phyloP scores from a whole-genome alignment of 2,113 vertebrate genomes.

The Spea bombifrons region DNA sequence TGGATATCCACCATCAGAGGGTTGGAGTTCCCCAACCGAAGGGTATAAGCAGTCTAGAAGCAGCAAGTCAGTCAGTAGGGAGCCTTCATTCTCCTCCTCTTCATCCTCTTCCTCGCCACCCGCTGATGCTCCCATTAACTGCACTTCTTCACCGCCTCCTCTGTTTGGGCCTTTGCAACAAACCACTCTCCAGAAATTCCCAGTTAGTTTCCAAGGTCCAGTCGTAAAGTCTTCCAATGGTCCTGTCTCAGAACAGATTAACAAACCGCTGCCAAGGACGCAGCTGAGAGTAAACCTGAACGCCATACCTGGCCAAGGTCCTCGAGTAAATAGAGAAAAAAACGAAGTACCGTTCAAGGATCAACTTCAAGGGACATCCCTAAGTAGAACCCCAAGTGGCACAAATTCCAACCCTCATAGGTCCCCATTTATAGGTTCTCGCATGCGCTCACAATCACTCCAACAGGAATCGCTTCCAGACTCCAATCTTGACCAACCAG shows the following conservation, averaged over 20 bases:
- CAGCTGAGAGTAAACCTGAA: slow-evolving; percentile 52
- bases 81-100: slow-evolving; percentile 51
- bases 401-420: not conserved
- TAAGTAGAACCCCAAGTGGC: slow-evolving; percentile 46
- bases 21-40: slow-evolving; percentile 53
- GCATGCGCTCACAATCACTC: not conserved
- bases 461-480: slow-evolving; percentile 6
- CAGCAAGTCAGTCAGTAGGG: slow-evolving; percentile 50
- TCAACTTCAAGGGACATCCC: slow-evolving; percentile 21
- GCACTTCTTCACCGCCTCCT: slow-evolving; percentile 42
- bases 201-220: slow-evolving; percentile 60
- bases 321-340: slow-evolving; percentile 51
- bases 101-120: slow-evolving; percentile 29
- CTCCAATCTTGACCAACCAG: not conserved
- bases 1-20: slow-evolving; percentile 47
- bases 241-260: not conserved
- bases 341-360: not conserved
- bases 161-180: slow-evolving; percentile 57
- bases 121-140: slow-evolving; percentile 9
- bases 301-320: slow-evolving; percentile 49
- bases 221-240: slow-evolving; percentile 46
- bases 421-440: not conserved
- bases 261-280: not conserved
- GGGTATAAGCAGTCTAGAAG: slow-evolving; percentile 43
- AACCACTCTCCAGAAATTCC: slow-evolving; percentile 65